Evolutionary conservation across 2,797 vertebrate genomes (phyloP).

Genomic region (Babyrousa celebensis): DNA sequence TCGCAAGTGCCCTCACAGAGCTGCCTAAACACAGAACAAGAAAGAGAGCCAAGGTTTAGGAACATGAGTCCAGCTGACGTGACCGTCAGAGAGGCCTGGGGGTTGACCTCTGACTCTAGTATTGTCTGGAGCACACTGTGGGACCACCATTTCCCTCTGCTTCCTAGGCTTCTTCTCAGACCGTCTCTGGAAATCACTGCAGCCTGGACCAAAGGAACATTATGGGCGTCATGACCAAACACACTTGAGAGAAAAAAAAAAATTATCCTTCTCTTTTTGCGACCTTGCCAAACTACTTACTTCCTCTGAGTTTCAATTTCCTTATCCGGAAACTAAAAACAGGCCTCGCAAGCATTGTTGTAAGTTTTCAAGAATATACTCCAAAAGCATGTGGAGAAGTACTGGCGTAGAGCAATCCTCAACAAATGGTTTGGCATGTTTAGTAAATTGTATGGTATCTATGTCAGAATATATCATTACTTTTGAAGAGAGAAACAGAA

Average conservation of each 20-base stretch:
- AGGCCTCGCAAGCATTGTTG: background rate
- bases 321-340: background rate
- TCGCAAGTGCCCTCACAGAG: background rate
- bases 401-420: background rate
- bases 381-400: background rate
- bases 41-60: background rate
- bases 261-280: background rate
- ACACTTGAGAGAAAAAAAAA: background rate
- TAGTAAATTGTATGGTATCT: background rate
- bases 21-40: background rate
- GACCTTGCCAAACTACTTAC: background rate
- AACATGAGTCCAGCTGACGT: background rate
- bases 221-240: background rate
- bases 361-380: background rate
- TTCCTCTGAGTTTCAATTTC: background rate
- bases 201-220: background rate
- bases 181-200: background rate
- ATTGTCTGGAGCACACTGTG: background rate
- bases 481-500: background rate
- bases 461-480: background rate
- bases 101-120: background rate
- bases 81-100: background rate
- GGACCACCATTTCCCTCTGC: background rate
- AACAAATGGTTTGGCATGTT: background rate
- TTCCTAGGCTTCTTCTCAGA: background rate